Conservation (phyloP, 1,140 invertebrate species). For the Coenobita brevimanus region DNA sequence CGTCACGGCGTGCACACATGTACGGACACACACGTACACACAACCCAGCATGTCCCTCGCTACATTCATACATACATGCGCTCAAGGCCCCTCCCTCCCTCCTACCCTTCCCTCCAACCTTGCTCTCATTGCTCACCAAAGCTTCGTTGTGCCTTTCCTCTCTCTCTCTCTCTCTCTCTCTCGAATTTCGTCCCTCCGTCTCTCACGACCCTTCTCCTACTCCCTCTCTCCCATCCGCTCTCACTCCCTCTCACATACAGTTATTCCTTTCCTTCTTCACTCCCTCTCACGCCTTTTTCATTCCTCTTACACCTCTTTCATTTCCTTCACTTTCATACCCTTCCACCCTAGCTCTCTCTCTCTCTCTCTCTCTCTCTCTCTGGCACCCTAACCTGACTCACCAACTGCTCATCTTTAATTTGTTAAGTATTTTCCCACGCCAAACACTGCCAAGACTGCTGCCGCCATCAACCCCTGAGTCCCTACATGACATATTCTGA, state of each 20-base stretch:
- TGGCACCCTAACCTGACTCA: not conserved
- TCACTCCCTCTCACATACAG: not conserved
- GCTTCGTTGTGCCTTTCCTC: not conserved
- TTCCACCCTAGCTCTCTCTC: too few species aligned
- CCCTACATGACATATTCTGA: too few species aligned
- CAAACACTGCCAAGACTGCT: too few species aligned
- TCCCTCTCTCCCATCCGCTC: not conserved
- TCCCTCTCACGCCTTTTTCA: too few species aligned
- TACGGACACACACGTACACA: not conserved
- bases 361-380: not conserved
- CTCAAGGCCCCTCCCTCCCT: not conserved
- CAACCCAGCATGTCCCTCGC: not conserved
- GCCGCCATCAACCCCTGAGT: too few species aligned
- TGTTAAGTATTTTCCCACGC: too few species aligned
- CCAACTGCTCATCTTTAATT: too few species aligned
- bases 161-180: not conserved
- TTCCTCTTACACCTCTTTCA: too few species aligned
- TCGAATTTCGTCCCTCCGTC: too few species aligned
- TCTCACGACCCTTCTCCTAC: not conserved
- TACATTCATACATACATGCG: conserved; percentile 14
- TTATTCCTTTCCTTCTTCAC: not conserved
- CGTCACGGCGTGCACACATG: not conserved
- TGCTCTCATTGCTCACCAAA: too few species aligned
- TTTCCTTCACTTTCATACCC: too few species aligned
- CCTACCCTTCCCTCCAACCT: not conserved